Conservation (phyloP, 1,140 invertebrate species). For the Eriocheir sinensis region DNA sequence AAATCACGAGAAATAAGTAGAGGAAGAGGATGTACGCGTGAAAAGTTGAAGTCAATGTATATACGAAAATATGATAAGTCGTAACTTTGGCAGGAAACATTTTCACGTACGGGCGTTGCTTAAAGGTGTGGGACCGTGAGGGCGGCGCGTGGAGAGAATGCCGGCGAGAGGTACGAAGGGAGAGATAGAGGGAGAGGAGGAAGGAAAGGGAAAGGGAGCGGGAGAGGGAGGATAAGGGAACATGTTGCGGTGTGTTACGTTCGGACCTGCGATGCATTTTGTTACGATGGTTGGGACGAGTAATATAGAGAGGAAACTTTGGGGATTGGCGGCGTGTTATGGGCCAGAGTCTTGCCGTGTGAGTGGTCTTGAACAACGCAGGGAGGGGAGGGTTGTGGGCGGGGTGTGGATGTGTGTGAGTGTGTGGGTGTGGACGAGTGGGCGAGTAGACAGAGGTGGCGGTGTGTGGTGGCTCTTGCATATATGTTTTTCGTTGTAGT, state of each 20-base stretch:
- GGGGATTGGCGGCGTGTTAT: constrained; percentile 6
- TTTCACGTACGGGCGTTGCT: neutral
- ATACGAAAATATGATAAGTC: neutral
- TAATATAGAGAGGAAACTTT: constrained; percentile 18
- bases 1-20: neutral
- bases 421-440: neutral
- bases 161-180: too few relatives aligned
- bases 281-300: neutral
- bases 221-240: too few relatives aligned
- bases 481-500: neutral
- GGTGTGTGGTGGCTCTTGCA: too few relatives aligned
- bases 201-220: too few relatives aligned
- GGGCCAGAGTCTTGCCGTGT: neutral
- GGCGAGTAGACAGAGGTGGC: neutral
- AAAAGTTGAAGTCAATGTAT: too few relatives aligned
- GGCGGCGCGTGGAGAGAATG: neutral
- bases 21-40: neutral
- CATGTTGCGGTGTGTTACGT: neutral
- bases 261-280: neutral
- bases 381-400: neutral
- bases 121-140: constrained; percentile 1
- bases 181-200: too few relatives aligned
- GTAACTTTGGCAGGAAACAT: neutral
- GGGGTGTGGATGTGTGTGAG: neutral
- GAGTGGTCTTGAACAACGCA: too few relatives aligned